Percentiles rank a stretch among this genome's conserved stretches.
phyloP scores from a whole-genome alignment of 2,888 invertebrate species.

The Acleris cristana region DNA sequence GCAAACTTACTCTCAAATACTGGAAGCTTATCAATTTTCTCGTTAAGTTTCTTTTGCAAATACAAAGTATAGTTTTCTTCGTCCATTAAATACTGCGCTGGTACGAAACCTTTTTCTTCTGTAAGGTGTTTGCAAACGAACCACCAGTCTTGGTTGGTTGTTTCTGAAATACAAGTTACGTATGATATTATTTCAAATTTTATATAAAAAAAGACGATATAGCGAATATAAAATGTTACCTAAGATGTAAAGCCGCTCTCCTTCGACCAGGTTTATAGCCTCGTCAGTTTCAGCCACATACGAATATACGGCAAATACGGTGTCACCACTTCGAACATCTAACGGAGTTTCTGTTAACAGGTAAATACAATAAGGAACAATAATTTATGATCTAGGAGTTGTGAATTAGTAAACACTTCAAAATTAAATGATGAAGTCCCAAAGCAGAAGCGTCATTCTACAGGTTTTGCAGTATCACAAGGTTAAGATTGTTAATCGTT shows the following conservation, averaged over 20 bases:
- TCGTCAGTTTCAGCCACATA: constrained; percentile 94
- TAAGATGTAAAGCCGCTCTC: constrained; percentile 93
- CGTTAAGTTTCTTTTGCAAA: constrained; percentile 93
- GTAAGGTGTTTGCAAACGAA: constrained; percentile 94
- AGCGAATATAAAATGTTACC: constrained; percentile 74
- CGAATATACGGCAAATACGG: constrained; percentile 92
- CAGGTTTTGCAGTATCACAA: too few species aligned
- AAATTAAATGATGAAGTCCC: too few species aligned
- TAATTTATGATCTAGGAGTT: too few species aligned
- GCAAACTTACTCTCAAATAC: constrained; percentile 93
- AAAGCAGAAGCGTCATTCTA: too few species aligned
- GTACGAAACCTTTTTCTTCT: constrained; percentile 97
- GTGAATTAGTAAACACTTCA: too few species aligned
- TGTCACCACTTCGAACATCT: constrained; percentile 88
- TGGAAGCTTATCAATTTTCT: constrained; percentile 95
- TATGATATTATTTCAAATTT: too few species aligned
- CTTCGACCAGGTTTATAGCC: constrained; percentile 94
- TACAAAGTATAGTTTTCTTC: constrained; percentile 91
- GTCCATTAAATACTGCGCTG: constrained; percentile 93
- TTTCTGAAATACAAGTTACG: constrained; percentile 77
- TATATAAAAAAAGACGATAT: not conserved
- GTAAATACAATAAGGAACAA: not conserved
- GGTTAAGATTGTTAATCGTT: too few species aligned
- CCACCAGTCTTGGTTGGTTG: constrained; percentile 96
- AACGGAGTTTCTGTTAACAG: constrained; percentile 65